A percentile compares a stretch with the other conserved stretches of the same genome.
phyloP scores from a whole-genome alignment of 2,888 invertebrate genomes.

The Ochropacha duplaris region DNA sequence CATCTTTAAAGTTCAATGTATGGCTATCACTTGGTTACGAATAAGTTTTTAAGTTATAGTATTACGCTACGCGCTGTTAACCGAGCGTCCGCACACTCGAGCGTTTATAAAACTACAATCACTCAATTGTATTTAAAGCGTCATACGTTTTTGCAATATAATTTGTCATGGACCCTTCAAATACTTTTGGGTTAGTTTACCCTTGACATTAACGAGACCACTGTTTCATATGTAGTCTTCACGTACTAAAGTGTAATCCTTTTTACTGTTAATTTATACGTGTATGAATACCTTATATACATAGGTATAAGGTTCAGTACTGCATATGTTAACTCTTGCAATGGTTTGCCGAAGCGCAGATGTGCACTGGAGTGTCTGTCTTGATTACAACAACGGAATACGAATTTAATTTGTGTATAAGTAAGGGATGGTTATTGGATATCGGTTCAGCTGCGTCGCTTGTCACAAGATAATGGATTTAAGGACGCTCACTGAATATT shows the following conservation, averaged over 20 bases:
- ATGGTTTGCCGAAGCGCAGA: conserved; percentile 54
- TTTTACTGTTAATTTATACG: conserved; percentile 25
- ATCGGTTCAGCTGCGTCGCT: conserved; percentile 56
- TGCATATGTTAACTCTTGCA: conserved; percentile 2
- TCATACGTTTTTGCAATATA: conserved; percentile 45
- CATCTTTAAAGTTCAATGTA: too few species aligned
- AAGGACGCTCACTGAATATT: conserved; percentile 51
- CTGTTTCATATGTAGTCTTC: neutral
- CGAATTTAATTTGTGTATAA: conserved; percentile 69
- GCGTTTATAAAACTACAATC: conserved; percentile 42
- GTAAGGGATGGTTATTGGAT: conserved; percentile 33
- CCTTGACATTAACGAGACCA: conserved; percentile 52
- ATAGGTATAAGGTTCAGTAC: conserved; percentile 35
- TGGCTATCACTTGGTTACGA: too few species aligned
- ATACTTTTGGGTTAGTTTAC: conserved; percentile 45
- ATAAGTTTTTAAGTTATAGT: too few species aligned
- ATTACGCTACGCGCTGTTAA: too few species aligned
- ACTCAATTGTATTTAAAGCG: conserved; percentile 50
- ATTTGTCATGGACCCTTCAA: conserved; percentile 56
- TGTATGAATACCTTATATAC: conserved; percentile 12
- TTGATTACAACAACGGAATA: conserved; percentile 71
- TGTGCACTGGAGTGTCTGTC: conserved; percentile 71
- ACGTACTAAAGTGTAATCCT: conserved; percentile 29
- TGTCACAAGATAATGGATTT: conserved; percentile 64
- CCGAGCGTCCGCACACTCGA: too few species aligned